These are phyloP conservation scores for Cryptocephalus moraei DNA, from an alignment of 2,888 invertebrate genomes.

Conservation along the genomic window DNA sequence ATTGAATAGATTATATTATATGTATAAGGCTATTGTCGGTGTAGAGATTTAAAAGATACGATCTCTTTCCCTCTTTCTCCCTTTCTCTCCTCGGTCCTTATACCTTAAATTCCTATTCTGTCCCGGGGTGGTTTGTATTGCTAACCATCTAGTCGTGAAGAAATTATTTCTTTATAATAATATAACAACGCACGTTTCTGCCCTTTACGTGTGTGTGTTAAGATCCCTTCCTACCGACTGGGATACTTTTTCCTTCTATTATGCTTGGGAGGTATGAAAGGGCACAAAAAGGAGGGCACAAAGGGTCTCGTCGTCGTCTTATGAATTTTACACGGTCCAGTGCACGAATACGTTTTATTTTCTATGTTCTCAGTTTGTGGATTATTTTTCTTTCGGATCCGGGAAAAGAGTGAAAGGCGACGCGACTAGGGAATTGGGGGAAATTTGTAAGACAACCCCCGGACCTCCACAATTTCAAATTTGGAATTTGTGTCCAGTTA, in stretches of 20 bases:
- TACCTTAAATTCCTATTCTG: constrained; percentile 18
- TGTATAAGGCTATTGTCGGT: constrained; percentile 32
- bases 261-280: constrained; percentile 13
- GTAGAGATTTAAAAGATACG: constrained; percentile 32
- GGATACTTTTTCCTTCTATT: constrained; percentile 13
- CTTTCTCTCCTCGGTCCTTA: not conserved
- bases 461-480: too few species aligned
- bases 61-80: constrained; percentile 24
- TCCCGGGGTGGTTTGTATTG: constrained; percentile 31
- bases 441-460: too few species aligned
- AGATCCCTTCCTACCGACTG: constrained; percentile 21
- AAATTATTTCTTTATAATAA: constrained; percentile 41
- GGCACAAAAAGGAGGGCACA: constrained; percentile 9
- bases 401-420: too few species aligned
- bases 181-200: constrained; percentile 35
- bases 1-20: constrained; percentile 29
- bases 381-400: too few species aligned
- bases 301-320: not conserved
- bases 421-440: too few species aligned
- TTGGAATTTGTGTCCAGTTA: too few species aligned
- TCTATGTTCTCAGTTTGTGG: too few species aligned
- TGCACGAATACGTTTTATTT: constrained; percentile 5
- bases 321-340: constrained; percentile 13
- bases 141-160: constrained; percentile 39
- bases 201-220: constrained; percentile 17